Evolutionary conservation across 2,888 invertebrate genomes (phyloP), one percentile per base, ranked within the genome.

Genomic region (Caenorhabditis wallacei): DNA sequence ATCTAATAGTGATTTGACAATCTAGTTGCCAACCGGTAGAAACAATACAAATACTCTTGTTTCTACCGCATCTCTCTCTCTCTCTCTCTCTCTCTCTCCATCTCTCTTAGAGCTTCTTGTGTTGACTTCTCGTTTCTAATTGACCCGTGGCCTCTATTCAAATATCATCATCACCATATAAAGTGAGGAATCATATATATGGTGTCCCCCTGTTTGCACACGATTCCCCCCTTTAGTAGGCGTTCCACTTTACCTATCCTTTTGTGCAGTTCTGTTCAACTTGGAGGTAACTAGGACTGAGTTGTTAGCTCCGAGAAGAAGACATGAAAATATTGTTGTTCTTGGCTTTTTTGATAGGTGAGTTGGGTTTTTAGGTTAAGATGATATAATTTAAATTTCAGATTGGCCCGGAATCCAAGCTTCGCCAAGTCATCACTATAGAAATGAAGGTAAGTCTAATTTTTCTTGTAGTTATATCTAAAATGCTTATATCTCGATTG

Each of bases 141-240:
- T 75, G 75, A 75, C 64, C 75, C 75, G 75, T 64, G 66, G 43
- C 30, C 30, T 64, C 66, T 75, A 56, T 54, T 66, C 75, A 75
- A 75, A 75, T 68, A 74, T 74, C 30, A 30, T 8, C 30, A 3
- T 8, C 3, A 5, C 30, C 30, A 30, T 30, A 30, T 30, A 8
- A 30, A 30, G 4, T 30, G 30, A 30, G 4, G 30, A 30, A 30
- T n/a, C n/a, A n/a, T n/a, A n/a, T n/a, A n/a, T 30, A 37, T 40
- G 59, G 59, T 59, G 37, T 37, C 40, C 18, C 37, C n/a, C 35
- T 76, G 68, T 76, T 76, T 76, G 75, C 75, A 76, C 75, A 68
- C 75, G 68, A 66, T 40, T 48, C 22, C 24, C 57, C 8, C 30
- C 8, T 30, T 30, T 30, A 30, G 57, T 57, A 57, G 57, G 57